These are phyloP conservation scores for Mormyrus hasselquistii DNA, from an alignment of 2,797 vertebrate genomes.

Conservation along the genomic window DNA sequence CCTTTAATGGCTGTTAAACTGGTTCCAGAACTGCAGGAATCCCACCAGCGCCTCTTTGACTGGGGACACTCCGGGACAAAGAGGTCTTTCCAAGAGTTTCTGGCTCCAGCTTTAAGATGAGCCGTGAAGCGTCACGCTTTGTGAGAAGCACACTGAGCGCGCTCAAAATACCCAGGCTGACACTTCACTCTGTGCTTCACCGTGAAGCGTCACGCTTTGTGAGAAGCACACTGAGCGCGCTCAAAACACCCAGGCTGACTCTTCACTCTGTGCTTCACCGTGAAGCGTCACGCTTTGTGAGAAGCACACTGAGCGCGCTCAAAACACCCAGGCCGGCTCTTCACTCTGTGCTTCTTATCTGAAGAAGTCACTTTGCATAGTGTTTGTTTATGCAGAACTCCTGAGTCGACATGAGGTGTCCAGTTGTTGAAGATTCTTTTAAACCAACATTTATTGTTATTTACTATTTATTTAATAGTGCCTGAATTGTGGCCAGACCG, in stretches of 20 bases:
- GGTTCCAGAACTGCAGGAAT: neutral
- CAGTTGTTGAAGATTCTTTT: neutral
- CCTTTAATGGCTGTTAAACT: neutral
- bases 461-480: neutral
- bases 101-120: neutral
- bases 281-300: too few relatives aligned
- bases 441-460: neutral
- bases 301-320: too few relatives aligned
- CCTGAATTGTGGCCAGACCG: neutral
- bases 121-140: neutral
- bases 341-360: neutral
- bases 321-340: too few relatives aligned
- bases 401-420: neutral
- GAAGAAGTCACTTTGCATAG: neutral
- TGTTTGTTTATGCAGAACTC: neutral
- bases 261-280: too few relatives aligned
- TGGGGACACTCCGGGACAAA: neutral
- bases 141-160: neutral
- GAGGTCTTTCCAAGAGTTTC: neutral
- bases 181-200: neutral
- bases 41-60: neutral
- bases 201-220: too few relatives aligned
- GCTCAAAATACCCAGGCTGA: neutral
- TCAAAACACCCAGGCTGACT: too few relatives aligned
- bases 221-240: too few relatives aligned